A percentile compares a stretch with the other conserved stretches of the same genome.
Conservation (phyloP, 2,113 vertebrate genomes). For the Lagopus leucura region DNA sequence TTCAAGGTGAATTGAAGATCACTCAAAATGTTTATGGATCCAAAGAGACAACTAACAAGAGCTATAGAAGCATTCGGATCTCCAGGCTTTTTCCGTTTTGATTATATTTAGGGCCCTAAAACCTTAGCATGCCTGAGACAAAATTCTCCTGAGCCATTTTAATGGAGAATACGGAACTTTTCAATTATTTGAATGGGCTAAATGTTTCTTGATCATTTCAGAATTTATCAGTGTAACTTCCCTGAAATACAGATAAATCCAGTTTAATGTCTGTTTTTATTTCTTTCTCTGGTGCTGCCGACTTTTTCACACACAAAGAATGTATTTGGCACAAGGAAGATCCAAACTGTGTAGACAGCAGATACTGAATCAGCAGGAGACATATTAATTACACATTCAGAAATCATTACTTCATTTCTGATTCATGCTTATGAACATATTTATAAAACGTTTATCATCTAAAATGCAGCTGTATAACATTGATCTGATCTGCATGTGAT, state of each 20-base stretch:
- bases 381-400: neutral
- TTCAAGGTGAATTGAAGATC: neutral
- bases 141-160: neutral
- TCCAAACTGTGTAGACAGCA: neutral
- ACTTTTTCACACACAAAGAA: neutral
- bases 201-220: neutral
- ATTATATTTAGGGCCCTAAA: neutral
- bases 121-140: neutral
- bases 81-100: slow-evolving; percentile 1
- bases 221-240: neutral
- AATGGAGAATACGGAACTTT: neutral
- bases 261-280: neutral
- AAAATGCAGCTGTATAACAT: neutral
- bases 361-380: neutral
- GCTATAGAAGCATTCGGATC: neutral
- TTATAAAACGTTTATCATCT: neutral
- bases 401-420: neutral
- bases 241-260: neutral
- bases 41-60: neutral
- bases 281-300: neutral
- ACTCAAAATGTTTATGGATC: neutral
- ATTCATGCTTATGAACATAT: neutral
- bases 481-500: neutral
- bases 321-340: neutral
- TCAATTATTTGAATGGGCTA: neutral